These are phyloP conservation scores for Dicerorhinus sumatrensis DNA, from an alignment of 2,113 vertebrate genomes.

Conservation along the genomic window DNA sequence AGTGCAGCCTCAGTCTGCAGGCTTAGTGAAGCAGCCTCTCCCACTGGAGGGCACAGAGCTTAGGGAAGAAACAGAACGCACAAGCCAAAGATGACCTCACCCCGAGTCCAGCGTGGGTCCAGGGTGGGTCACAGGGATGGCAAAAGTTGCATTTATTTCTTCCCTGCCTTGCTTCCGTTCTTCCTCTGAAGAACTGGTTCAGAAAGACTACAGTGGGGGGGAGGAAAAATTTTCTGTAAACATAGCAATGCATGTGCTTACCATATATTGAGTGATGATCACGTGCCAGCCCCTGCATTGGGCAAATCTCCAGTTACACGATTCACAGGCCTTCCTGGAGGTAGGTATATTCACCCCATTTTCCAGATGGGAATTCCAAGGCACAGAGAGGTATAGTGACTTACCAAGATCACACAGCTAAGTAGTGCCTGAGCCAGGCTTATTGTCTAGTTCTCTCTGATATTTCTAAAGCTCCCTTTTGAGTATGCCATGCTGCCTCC, in stretches of 20 bases:
- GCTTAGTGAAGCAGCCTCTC: not conserved
- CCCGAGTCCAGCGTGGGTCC: accelerated
- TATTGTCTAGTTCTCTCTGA: not conserved
- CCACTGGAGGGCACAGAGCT: not conserved
- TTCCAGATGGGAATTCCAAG: conserved; percentile 1
- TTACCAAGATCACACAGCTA: not conserved
- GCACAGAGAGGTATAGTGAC: conserved; percentile 32
- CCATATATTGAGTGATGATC: not conserved
- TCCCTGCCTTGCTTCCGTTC: not conserved
- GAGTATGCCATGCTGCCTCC: not conserved
- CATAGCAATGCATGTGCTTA: not conserved
- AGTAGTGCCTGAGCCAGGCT: not conserved
- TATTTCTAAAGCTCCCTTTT: not conserved
- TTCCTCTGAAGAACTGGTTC: not conserved
- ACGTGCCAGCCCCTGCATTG: not conserved
- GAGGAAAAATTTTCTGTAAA: not conserved
- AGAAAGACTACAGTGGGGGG: not conserved
- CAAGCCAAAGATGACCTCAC: not conserved
- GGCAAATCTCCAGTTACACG: accelerated
- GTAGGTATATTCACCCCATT: conserved; percentile 58
- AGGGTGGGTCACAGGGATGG: too few relatives aligned
- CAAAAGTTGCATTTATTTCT: not conserved
- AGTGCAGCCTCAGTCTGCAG: accelerated
- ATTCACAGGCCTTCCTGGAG: not conserved
- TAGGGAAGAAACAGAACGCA: not conserved